A percentile compares a stretch with the other conserved stretches of the same genome.
Conservation (phyloP, 2,888 invertebrate genomes). For the Molanna angustata region DNA sequence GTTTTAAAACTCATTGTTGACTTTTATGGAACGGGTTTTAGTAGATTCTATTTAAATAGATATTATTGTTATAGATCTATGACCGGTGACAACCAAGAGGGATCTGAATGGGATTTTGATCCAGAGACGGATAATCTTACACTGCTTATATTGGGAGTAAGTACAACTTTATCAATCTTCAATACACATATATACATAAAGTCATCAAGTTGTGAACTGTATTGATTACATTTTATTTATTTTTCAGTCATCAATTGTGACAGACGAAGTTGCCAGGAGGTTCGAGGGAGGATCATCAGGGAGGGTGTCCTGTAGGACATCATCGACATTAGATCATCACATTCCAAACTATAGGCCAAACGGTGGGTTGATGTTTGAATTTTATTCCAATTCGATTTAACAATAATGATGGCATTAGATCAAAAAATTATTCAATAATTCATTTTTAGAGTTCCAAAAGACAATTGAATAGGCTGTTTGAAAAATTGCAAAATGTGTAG, state of each 20-base stretch:
- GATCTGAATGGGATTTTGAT: conserved; percentile 54
- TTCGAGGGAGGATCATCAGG: conserved; percentile 24
- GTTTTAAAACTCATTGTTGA: no score
- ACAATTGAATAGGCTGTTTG: no score
- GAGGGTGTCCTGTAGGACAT: conserved; percentile 26
- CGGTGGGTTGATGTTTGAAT: no score
- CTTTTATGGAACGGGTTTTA: no score
- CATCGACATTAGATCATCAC: conserved; percentile 29
- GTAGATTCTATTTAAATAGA: no score
- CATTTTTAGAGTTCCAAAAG: no score
- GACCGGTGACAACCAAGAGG: conserved; percentile 30
- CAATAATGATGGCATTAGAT: no score
- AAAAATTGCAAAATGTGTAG: no score
- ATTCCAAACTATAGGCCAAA: conserved; percentile 77
- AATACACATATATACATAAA: not conserved
- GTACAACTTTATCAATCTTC: conserved; percentile 32
- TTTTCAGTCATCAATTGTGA: conserved; percentile 36
- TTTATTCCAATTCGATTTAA: no score
- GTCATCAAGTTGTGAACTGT: not conserved
- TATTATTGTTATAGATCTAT: conserved; percentile 27
- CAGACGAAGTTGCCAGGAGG: conserved; percentile 37
- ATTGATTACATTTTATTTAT: not conserved
- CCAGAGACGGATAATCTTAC: conserved; percentile 74
- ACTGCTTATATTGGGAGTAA: conserved; percentile 78
- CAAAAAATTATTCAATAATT: no score